Evolutionary conservation across 2,797 vertebrate genomes (phyloP).

Genomic region (Chloroceryle amazona): DNA sequence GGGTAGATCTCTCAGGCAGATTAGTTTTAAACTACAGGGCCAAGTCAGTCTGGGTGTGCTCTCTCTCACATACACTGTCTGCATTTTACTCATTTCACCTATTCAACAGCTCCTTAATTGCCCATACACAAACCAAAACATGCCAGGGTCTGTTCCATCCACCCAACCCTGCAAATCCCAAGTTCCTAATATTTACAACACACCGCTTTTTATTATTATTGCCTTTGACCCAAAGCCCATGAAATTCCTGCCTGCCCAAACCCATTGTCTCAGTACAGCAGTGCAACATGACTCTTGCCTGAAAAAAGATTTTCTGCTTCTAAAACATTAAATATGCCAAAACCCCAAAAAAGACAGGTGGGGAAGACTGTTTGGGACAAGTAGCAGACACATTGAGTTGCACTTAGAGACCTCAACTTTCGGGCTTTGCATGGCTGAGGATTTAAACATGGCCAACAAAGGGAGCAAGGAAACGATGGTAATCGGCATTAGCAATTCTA

Average conservation of each 20-base stretch:
- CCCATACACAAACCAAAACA: neutral
- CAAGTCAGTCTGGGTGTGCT: neutral
- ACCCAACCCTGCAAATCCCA: neutral
- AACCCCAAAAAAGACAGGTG: slow-evolving; percentile 7
- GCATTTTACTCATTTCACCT: neutral
- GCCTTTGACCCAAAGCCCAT: slow-evolving; percentile 32
- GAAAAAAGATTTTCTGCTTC: slow-evolving; percentile 29
- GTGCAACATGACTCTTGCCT: neutral
- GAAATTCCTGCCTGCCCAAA: slow-evolving; percentile 34
- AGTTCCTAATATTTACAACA: slow-evolving; percentile 11
- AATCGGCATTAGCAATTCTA: neutral
- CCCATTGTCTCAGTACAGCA: neutral
- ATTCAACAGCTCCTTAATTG: neutral
- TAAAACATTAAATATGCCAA: slow-evolving; percentile 13
- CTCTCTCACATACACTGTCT: neutral
- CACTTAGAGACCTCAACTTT: neutral
- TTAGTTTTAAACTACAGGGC: slow-evolving; percentile 31
- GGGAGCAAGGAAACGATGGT: neutral
- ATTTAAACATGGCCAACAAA: neutral
- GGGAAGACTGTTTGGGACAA: slow-evolving; percentile 40
- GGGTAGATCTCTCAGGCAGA: slow-evolving; percentile 9
- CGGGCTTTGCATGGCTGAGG: neutral
- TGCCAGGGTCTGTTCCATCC: neutral
- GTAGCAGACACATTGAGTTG: slow-evolving; percentile 19
- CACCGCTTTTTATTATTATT: neutral